Conservation (phyloP, 2,797 vertebrate genomes). For the Sebastes elongatus region DNA sequence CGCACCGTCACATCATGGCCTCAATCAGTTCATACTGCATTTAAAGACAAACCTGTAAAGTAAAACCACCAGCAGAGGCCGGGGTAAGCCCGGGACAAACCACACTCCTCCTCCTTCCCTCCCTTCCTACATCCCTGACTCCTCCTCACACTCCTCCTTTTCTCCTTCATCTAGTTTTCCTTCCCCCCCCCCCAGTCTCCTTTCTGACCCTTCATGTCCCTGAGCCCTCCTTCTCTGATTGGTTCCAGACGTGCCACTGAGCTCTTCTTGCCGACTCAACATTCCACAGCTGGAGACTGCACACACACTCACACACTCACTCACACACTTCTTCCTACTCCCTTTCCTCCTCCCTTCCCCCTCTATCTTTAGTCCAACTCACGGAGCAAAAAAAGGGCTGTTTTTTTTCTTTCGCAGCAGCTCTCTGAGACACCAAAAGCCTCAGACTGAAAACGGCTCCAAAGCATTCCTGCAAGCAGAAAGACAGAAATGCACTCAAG, state of each 20-base stretch:
- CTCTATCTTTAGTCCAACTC: constrained; percentile 61
- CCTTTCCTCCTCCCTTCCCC: constrained; percentile 63
- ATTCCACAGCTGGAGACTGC: constrained; percentile 82
- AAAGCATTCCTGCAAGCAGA: constrained; percentile 59
- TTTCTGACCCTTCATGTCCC: constrained; percentile 70
- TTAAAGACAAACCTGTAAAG: constrained; percentile 35
- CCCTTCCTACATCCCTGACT: constrained; percentile 36
- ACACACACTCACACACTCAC: constrained; percentile 42
- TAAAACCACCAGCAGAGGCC: constrained; percentile 71
- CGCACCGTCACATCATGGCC: constrained; percentile 7
- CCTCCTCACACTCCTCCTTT: constrained; percentile 36
- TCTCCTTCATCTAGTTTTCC: constrained; percentile 33
- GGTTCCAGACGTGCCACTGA: constrained; percentile 83
- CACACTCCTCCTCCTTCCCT: constrained; percentile 34
- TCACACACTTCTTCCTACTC: constrained; percentile 26
- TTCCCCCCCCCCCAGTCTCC: constrained; percentile 14
- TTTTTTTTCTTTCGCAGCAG: constrained; percentile 52
- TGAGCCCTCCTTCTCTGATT: constrained; percentile 78
- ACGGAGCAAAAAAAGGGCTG: constrained; percentile 37
- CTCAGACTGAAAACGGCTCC: constrained; percentile 66
- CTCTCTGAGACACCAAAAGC: constrained; percentile 66
- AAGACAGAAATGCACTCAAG: constrained; percentile 54
- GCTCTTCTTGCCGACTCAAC: constrained; percentile 84
- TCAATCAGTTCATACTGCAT: neutral
- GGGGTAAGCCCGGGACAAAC: constrained; percentile 32